Base-by-base conservation (phyloP, 1,140 invertebrate genomes). In the Coboldia fuscipes region DNA sequence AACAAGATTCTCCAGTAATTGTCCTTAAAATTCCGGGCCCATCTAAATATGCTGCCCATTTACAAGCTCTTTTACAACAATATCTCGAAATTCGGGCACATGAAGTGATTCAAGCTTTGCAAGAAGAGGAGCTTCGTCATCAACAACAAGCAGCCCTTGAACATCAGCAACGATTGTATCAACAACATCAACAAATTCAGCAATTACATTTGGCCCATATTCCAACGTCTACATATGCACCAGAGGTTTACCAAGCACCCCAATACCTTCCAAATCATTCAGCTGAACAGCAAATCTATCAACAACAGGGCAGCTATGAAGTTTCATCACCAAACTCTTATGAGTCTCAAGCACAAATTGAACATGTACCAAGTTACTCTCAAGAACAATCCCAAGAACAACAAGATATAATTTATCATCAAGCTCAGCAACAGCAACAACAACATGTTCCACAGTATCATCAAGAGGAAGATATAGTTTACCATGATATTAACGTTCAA, bases 71-170 rank as follows among this genome's bases (percentile, higher is more conserved):
- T 12, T 36, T 55, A 17, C 52, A 55, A 34, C 51, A 54, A 37
- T 55, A 55, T 34, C 35, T 55, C 3, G 52, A 55, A 36, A 51
- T 54, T 34, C 44, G 52, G 2, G 51, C 52, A 1, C 50, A 51
- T 0, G 48, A 55, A 37, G 54, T 51, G 32, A 30, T 55, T 15
- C 45, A 47, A 2, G 36, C 49, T 35, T 30, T 55, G 12, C 44
- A 54, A 23, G 47, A 54, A 19, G 44, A 45, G 3, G 51, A 54
- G 13, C 37, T 44, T 33, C 43, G 41, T 2, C 44, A 47, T 10
- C 44, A 46, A 9, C 44, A 27, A 27, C 4, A 4, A 12, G 4
- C 4, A 27, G 24, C 24, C 4, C 14, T n/a, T 14, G 24, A n/a
- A 14, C 12, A 18, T 19, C 16, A 18, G 3, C 30, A 32, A 27